Base-by-base conservation (phyloP, 2,888 invertebrate species). In the Acanthosepion esculentum region DNA sequence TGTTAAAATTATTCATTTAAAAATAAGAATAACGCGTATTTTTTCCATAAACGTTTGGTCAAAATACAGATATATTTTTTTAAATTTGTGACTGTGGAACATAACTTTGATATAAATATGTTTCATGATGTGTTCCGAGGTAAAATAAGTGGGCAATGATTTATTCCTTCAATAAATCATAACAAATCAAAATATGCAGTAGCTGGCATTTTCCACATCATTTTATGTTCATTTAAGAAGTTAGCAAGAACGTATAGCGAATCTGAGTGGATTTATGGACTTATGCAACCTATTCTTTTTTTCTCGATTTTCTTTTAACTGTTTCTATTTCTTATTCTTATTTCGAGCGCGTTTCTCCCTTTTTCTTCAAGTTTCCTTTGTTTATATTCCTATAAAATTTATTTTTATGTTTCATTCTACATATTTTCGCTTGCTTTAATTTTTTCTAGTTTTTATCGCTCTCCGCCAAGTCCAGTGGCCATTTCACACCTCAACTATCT, bases 401-500 rank as follows among this genome's bases (percentile, higher is more conserved):
- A 59, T 33, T 78, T 10, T 12, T n/a, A 12, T n/a, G 12, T 4
- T 78, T 78, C 8, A 33, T n/a, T 78, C 33, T 78, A n/a, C 8
- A 4, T 59, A 23, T 59, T 59, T 59, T 64, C 33, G 10, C 12
- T 78, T 78, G 0, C 18, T 78, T 59, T 59, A 20, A 7, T 20
- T 59, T 59, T 23, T 59, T 20, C 23, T 3, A 23, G 20, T 59
- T 59, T 59, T 59, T 59, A 59, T 59, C 59, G 23, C 59, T 20
- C 23, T 78, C n/a, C n/a, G n/a, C n/a, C n/a, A 78, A 78, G n/a
- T 78, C 78, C n/a, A 18, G 15, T n/a, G n/a, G 78, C 78, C n/a
- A 78, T n/a, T 78, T 78, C n/a, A 78, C 78, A 78, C 78, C 78
- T 78, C n/a, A 78, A n/a, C n/a, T 78, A 78, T 78, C n/a, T 78